phyloP scores from a whole-genome alignment of 2,888 invertebrate genomes.

The Ptilodon capucinus region DNA sequence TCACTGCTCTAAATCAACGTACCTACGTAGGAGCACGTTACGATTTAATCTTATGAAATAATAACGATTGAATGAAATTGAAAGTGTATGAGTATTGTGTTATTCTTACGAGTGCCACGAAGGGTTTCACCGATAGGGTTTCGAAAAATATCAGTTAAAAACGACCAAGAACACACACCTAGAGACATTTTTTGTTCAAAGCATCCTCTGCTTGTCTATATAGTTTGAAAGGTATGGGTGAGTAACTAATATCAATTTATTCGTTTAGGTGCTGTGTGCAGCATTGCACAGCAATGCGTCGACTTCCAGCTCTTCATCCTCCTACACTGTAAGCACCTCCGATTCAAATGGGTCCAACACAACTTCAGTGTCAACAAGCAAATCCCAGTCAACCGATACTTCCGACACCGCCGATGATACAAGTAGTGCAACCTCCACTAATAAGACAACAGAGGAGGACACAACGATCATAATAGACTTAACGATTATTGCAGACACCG shows the following conservation, averaged over 20 bases:
- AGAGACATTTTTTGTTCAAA: too few species aligned
- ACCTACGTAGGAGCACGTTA: too few species aligned
- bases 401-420: slow-evolving; percentile 13
- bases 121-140: too few species aligned
- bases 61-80: too few species aligned
- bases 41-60: too few species aligned
- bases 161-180: too few species aligned
- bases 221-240: too few species aligned
- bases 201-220: too few species aligned
- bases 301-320: slow-evolving; percentile 8
- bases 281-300: slow-evolving; percentile 15
- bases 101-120: too few species aligned
- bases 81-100: too few species aligned
- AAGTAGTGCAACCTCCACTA: slow-evolving; percentile 3
- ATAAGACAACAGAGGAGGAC: slow-evolving; percentile 5
- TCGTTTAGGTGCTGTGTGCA: slow-evolving; percentile 19
- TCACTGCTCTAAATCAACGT: too few species aligned
- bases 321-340: not conserved
- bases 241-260: not conserved
- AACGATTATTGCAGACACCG: slow-evolving; percentile 5
- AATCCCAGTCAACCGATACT: not conserved
- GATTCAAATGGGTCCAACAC: not conserved
- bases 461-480: slow-evolving; percentile 9
- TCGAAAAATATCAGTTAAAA: too few species aligned
- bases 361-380: not conserved